Conservation (phyloP, 2,797 vertebrate genomes). For the Phoebastria nigripes region DNA sequence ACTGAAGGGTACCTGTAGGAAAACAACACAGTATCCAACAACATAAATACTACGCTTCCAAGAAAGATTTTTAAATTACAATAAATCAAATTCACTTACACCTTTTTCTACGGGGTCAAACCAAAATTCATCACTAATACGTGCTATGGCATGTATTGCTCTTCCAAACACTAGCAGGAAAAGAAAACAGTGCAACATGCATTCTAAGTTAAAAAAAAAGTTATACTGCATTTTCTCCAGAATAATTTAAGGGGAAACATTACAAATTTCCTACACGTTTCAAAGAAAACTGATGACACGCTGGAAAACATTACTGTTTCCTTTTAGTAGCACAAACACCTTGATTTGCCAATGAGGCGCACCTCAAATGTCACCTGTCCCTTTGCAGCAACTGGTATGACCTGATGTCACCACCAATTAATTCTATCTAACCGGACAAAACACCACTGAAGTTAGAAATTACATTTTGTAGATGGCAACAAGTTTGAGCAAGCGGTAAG, state of each 20-base stretch:
- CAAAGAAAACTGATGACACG: neutral
- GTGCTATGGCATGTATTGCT: slow-evolving; percentile 86
- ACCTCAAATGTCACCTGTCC: fast-evolving
- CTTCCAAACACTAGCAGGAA: slow-evolving; percentile 83
- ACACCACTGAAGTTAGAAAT: neutral
- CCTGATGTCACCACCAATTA: neutral
- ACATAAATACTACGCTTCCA: fast-evolving
- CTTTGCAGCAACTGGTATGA: neutral
- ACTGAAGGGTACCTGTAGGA: neutral
- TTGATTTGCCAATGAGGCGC: fast-evolving
- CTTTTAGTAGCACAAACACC: neutral
- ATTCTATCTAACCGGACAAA: neutral
- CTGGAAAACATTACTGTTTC: neutral
- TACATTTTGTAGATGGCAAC: neutral
- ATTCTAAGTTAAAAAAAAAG: neutral
- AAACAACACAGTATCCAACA: neutral
- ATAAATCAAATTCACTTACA: slow-evolving; percentile 75
- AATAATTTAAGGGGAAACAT: neutral
- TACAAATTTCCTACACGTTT: neutral
- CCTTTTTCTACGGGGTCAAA: slow-evolving; percentile 87
- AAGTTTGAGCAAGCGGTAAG: neutral
- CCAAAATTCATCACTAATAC: slow-evolving; percentile 89
- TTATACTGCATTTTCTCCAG: neutral
- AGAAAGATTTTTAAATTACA: neutral
- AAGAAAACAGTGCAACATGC: neutral